These are phyloP conservation scores for Macroteleia sp. DNA, from an alignment of 2,888 invertebrate genomes.

Conservation along the genomic window DNA sequence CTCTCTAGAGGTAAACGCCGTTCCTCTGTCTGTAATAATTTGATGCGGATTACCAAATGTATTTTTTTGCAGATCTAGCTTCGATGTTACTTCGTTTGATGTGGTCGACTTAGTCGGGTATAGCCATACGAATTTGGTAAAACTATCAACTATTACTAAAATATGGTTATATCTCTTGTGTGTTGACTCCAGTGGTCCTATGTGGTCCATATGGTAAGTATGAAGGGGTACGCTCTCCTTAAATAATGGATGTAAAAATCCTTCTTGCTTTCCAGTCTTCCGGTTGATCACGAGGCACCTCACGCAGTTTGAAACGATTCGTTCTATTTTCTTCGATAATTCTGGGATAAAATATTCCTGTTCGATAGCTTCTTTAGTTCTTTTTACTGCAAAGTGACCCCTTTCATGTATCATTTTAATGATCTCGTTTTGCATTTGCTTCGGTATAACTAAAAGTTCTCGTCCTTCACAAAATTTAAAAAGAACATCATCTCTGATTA, in stretches of 20 bases:
- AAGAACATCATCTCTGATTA: slow-evolving; percentile 11
- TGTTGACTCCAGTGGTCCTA: slow-evolving; percentile 27
- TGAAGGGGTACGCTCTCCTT: slow-evolving; percentile 33
- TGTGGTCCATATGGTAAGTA: slow-evolving; percentile 36
- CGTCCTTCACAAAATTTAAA: slow-evolving; percentile 32
- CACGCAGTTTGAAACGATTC: slow-evolving; percentile 32
- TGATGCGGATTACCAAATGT: slow-evolving; percentile 78
- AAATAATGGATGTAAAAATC: slow-evolving; percentile 39
- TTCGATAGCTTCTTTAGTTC: slow-evolving; percentile 19
- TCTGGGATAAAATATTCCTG: slow-evolving; percentile 37
- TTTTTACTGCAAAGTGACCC: slow-evolving; percentile 11
- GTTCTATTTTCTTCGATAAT: slow-evolving; percentile 24
- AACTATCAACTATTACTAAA: neutral
- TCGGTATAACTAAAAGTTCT: slow-evolving; percentile 28
- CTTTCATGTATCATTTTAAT: slow-evolving; percentile 10
- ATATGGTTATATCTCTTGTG: slow-evolving; percentile 13
- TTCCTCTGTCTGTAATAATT: slow-evolving; percentile 74
- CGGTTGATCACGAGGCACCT: slow-evolving; percentile 33
- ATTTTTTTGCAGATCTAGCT: slow-evolving; percentile 71
- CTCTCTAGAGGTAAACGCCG: slow-evolving; percentile 45
- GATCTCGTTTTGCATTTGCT: slow-evolving; percentile 40
- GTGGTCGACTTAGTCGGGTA: slow-evolving; percentile 18
- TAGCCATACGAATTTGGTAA: slow-evolving; percentile 17
- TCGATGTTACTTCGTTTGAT: slow-evolving; percentile 62
- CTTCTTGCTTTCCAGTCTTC: slow-evolving; percentile 43